Evolutionary conservation across 2,113 vertebrate genomes (phyloP).

Genomic region (Scolopax mira): DNA sequence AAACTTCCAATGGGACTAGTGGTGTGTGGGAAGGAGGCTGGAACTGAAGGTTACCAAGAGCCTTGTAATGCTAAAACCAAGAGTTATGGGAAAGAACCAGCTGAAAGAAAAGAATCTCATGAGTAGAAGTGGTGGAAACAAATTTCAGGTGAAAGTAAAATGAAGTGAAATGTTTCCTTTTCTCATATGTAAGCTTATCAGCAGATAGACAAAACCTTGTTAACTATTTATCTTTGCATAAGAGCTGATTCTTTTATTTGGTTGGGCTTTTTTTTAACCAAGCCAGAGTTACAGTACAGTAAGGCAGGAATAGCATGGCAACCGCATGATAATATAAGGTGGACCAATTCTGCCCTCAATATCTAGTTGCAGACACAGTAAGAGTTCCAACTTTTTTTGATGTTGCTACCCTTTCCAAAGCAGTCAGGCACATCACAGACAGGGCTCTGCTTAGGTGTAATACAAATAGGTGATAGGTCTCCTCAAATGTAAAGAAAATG

Average conservation of each 20-base stretch:
- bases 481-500: not conserved
- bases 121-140: not conserved
- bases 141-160: not conserved
- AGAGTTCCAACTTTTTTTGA: not conserved
- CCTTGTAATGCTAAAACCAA: not conserved
- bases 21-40: not conserved
- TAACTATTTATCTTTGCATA: not conserved
- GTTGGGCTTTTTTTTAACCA: not conserved
- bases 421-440: not conserved
- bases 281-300: not conserved
- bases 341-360: not conserved
- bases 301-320: not conserved
- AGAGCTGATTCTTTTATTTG: not conserved
- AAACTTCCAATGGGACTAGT: not conserved
- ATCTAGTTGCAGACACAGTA: not conserved
- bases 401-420: not conserved
- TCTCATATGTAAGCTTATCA: not conserved
- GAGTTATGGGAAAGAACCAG: not conserved
- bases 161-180: not conserved
- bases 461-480: not conserved
- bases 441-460: not conserved
- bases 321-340: not conserved
- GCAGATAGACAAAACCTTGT: not conserved
- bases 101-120: not conserved
- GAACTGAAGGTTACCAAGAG: not conserved